A percentile compares a stretch with the other conserved stretches of the same genome.
These are phyloP conservation scores for Gambelia wislizenii DNA, from an alignment of 2,797 vertebrate genomes.

Conservation along the genomic window DNA sequence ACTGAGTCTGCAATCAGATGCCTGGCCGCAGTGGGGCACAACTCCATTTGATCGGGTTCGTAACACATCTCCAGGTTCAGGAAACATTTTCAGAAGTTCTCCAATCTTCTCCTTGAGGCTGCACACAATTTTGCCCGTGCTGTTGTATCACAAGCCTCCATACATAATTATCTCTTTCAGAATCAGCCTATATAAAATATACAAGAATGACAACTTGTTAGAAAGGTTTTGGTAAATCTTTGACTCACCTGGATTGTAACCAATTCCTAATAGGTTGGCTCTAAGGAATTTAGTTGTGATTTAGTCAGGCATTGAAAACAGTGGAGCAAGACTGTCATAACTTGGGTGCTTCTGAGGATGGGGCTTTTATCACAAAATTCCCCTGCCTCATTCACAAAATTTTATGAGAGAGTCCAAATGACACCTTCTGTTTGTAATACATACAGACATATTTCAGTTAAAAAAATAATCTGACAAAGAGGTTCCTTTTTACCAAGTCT, in stretches of 20 bases:
- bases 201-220: background rate
- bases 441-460: too few species aligned
- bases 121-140: conserved; percentile 58
- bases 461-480: too few species aligned
- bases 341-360: background rate
- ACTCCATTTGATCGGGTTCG: conserved; percentile 71
- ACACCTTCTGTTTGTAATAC: background rate
- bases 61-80: conserved; percentile 61
- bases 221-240: background rate
- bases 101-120: conserved; percentile 63
- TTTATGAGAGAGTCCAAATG: too few species aligned
- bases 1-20: conserved; percentile 56
- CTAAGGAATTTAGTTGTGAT: background rate
- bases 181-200: background rate
- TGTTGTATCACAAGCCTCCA: conserved; percentile 74
- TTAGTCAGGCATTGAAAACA: background rate
- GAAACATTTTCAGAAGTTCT: conserved; percentile 57
- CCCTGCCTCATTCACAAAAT: background rate
- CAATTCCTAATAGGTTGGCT: conserved; percentile 16
- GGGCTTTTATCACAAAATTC: background rate
- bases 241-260: background rate
- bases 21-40: conserved; percentile 52
- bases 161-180: conserved; percentile 33
- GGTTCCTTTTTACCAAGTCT: too few species aligned
- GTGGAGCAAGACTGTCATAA: background rate